These are phyloP conservation scores for Montipora cactus DNA, from an alignment of 64 coral and sea anemone species.

Conservation along the genomic window DNA sequence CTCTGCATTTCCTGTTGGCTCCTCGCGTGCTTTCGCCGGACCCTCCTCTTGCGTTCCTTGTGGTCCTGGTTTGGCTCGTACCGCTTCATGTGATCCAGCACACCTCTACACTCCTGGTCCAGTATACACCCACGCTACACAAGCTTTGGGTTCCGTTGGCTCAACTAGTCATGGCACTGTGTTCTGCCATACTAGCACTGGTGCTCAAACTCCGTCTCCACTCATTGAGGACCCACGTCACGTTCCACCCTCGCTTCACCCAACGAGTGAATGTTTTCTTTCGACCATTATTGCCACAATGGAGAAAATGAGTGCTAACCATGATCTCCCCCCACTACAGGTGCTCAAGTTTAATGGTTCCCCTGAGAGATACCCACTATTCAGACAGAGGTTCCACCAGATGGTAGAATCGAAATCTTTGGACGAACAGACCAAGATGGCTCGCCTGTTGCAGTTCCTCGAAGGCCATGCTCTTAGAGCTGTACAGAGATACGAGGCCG, in stretches of 20 bases:
- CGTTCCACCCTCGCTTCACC: neutral
- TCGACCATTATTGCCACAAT: neutral
- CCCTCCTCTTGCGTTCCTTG: neutral
- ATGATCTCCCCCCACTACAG: no score
- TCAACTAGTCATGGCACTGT: no score
- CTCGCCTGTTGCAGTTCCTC: slow-evolving; percentile 39
- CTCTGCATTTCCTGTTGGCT: neutral
- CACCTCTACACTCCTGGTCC: no score
- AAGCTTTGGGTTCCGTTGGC: no score
- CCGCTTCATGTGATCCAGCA: neutral
- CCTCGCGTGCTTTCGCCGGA: neutral
- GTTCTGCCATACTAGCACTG: no score
- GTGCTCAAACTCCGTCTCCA: no score
- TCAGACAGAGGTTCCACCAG: neutral
- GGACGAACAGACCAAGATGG: slow-evolving; percentile 18
- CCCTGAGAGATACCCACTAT: no score
- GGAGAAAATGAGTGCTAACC: no score
- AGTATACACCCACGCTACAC: no score
- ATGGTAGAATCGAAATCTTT: slow-evolving; percentile 26
- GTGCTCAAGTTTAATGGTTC: no score
- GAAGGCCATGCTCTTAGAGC: slow-evolving; percentile 24
- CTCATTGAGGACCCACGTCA: neutral
- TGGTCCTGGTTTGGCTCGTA: neutral
- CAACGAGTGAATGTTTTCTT: neutral
- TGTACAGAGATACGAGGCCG: slow-evolving; percentile 37